Conservation (phyloP, 2,797 vertebrate species). For the Epinephelus awoara region DNA sequence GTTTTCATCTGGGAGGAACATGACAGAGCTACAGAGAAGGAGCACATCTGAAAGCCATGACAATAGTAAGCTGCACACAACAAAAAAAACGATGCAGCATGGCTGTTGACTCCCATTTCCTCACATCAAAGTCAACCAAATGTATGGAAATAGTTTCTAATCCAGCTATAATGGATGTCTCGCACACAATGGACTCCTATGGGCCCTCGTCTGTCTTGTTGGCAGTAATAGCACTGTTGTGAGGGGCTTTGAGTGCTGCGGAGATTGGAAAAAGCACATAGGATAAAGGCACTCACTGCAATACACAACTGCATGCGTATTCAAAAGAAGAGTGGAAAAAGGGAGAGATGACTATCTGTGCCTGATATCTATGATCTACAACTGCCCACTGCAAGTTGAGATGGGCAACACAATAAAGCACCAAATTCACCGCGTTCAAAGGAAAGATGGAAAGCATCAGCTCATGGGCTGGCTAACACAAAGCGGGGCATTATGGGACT, state of each 20-base stretch:
- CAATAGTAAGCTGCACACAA: constrained; percentile 45
- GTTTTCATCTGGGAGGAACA: constrained; percentile 14
- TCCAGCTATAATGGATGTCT: constrained; percentile 66
- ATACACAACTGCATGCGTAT: constrained; percentile 58
- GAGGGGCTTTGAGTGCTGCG: constrained; percentile 54
- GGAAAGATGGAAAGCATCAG: constrained; percentile 51
- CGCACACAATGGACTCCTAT: constrained; percentile 63
- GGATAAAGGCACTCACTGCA: constrained; percentile 46
- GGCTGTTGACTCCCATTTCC: constrained; percentile 55
- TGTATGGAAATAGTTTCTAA: constrained; percentile 72
- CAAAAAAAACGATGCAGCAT: constrained; percentile 24
- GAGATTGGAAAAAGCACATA: constrained; percentile 53
- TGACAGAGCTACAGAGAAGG: constrained; percentile 6
- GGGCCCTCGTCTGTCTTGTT: constrained; percentile 56
- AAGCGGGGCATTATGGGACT: constrained; percentile 46
- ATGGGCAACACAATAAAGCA: constrained; percentile 53
- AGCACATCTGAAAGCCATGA: constrained; percentile 49
- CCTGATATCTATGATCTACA: constrained; percentile 61
- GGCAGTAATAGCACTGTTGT: constrained; percentile 64
- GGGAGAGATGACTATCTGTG: constrained; percentile 31
- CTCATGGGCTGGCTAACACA: constrained; percentile 35
- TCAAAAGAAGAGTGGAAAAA: constrained; percentile 31
- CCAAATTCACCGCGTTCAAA: constrained; percentile 51
- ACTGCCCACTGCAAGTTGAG: constrained; percentile 51
- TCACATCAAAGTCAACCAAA: constrained; percentile 70